phyloP scores from a whole-genome alignment of 2,797 vertebrate genomes.

The Rhynchotus rufescens region DNA sequence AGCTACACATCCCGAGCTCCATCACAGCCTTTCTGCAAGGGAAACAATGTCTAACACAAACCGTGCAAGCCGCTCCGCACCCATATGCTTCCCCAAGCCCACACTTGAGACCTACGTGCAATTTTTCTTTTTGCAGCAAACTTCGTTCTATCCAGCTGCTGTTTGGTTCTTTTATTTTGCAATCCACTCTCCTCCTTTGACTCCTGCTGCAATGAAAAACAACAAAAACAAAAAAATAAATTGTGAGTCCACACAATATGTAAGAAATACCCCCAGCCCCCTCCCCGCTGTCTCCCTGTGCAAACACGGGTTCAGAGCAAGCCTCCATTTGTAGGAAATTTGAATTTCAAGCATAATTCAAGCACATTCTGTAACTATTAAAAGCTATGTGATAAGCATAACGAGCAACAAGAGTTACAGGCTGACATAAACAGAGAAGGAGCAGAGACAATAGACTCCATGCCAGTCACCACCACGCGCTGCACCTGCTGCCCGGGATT shows the following conservation, averaged over 20 bases:
- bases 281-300: background rate
- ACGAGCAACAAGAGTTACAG: conserved; percentile 69
- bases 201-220: conserved; percentile 72
- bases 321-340: conserved; percentile 57
- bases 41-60: conserved; percentile 1
- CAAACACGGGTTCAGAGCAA: conserved; percentile 54
- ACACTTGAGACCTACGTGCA: conserved; percentile 78
- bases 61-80: background rate
- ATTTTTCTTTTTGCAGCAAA: conserved; percentile 81
- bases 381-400: conserved; percentile 71
- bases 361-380: conserved; percentile 73
- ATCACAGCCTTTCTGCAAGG: background rate
- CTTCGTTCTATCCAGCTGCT: conserved; percentile 76
- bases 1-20: background rate
- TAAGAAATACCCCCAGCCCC: conserved; percentile 30
- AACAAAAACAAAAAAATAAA: conserved; percentile 61
- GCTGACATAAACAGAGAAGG: conserved; percentile 66
- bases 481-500: conserved; percentile 64
- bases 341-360: conserved; percentile 72
- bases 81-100: background rate
- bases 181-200: conserved; percentile 77
- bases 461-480: conserved; percentile 61
- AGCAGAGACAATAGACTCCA: conserved; percentile 69
- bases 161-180: conserved; percentile 77
- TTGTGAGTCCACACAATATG: conserved; percentile 36